Evolutionary conservation across 2,888 invertebrate species (phyloP).

Genomic region (Drosophila sordidapex): DNA sequence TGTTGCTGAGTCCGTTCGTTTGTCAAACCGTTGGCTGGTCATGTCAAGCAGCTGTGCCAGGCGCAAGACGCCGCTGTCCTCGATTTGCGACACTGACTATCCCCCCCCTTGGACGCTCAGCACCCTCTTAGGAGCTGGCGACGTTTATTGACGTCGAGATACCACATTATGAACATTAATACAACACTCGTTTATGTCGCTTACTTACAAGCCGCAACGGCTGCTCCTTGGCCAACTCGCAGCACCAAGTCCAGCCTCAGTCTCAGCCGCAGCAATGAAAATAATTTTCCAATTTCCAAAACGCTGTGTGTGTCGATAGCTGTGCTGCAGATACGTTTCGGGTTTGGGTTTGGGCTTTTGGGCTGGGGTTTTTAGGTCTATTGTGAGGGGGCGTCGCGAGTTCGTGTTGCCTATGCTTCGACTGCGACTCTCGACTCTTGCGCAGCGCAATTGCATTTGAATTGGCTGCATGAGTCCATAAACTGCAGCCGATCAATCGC

Average conservation of each 20-base stretch:
- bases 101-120: background rate
- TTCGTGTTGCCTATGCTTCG: conserved; percentile 60
- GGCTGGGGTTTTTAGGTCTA: conserved; percentile 29
- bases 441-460: conserved; percentile 81
- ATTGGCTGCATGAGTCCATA: conserved; percentile 82
- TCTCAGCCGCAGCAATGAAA: conserved; percentile 59
- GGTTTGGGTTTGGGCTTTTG: conserved; percentile 21
- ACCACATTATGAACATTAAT: conserved; percentile 85
- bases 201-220: conserved; percentile 80
- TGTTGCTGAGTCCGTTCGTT: conserved; percentile 22
- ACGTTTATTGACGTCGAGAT: conserved; percentile 85
- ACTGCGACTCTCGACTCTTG: conserved; percentile 28
- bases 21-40: conserved; percentile 50
- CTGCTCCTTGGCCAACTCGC: conserved; percentile 35
- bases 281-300: conserved; percentile 80
- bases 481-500: conserved; percentile 83
- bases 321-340: conserved; percentile 5
- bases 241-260: conserved; percentile 46
- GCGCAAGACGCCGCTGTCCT: conserved; percentile 60
- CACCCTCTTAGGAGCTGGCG: conserved; percentile 56
- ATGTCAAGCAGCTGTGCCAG: conserved; percentile 71
- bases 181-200: conserved; percentile 84
- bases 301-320: conserved; percentile 72
- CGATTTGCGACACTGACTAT: conserved; percentile 49
- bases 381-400: conserved; percentile 71